A percentile compares a stretch with the other conserved stretches of the same genome.
These are phyloP conservation scores for Cirrhinus molitorella DNA, from an alignment of 2,797 vertebrate species.

Conservation along the genomic window DNA sequence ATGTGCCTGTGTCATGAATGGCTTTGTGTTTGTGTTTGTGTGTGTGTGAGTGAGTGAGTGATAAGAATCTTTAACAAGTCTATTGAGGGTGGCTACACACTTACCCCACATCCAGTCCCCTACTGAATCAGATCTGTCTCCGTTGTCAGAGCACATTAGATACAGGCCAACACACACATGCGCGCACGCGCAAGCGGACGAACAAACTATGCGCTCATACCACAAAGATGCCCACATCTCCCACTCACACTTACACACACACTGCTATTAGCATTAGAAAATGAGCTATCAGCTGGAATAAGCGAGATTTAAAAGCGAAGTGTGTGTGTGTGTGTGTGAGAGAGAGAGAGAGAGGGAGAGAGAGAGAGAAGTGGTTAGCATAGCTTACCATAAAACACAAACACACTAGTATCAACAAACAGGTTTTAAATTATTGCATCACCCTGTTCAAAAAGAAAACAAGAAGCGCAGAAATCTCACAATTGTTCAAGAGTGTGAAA, in stretches of 20 bases:
- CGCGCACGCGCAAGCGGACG: slow-evolving; percentile 21
- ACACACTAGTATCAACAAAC: neutral
- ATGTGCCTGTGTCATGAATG: slow-evolving; percentile 25
- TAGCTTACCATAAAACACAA: slow-evolving; percentile 5
- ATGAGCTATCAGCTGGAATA: slow-evolving; percentile 99
- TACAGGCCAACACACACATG: slow-evolving; percentile 80
- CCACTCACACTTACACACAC: slow-evolving; percentile 3
- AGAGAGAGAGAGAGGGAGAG: neutral
- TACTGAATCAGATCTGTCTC: slow-evolving; percentile 97
- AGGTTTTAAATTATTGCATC: neutral
- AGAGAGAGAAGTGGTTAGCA: neutral
- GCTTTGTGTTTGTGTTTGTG: slow-evolving; percentile 50
- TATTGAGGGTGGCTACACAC: slow-evolving; percentile 94
- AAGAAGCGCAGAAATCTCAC: neutral
- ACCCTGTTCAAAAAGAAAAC: neutral
- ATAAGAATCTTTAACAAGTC: slow-evolving; percentile 96
- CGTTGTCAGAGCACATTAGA: slow-evolving; percentile 99
- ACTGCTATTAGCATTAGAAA: slow-evolving; percentile 97
- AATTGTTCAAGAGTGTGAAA: slow-evolving; percentile 23
- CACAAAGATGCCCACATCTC: slow-evolving; percentile 29
- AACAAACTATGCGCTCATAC: slow-evolving; percentile 43
- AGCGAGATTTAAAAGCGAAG: slow-evolving; percentile 68
- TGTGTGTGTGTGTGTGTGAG: slow-evolving; percentile 20
- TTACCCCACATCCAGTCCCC: slow-evolving; percentile 97
- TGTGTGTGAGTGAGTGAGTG: slow-evolving; percentile 73